Percentiles rank a stretch among this genome's conserved stretches.
These are phyloP conservation scores for Ictalurus furcatus DNA, from an alignment of 2,113 vertebrate genomes.

Conservation along the genomic window DNA sequence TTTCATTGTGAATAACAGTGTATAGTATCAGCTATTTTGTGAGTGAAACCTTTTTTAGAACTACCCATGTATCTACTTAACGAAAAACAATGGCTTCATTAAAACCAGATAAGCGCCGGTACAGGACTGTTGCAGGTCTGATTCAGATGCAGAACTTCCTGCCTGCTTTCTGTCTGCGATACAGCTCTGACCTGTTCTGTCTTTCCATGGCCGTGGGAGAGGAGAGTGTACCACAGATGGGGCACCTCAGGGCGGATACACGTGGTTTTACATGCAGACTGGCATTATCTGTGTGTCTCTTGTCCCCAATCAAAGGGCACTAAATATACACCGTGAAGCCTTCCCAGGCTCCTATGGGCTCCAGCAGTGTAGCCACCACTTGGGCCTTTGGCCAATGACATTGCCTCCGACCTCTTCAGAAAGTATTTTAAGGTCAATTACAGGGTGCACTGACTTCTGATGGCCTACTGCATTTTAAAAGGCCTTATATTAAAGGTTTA, in stretches of 20 bases:
- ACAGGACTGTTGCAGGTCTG: background rate
- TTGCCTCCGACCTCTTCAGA: conserved; percentile 76
- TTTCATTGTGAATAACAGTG: background rate
- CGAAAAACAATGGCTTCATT: conserved; percentile 3
- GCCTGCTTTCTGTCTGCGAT: background rate
- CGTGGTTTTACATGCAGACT: conserved; percentile 75
- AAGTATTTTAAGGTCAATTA: conserved; percentile 87
- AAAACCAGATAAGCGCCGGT: background rate
- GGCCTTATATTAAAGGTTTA: conserved; percentile 80
- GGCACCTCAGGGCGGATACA: conserved; percentile 64
- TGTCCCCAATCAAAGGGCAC: conserved; percentile 73
- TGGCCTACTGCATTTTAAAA: conserved; percentile 72
- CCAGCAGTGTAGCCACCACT: conserved; percentile 64
- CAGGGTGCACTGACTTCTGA: conserved; percentile 79
- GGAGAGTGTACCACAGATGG: conserved; percentile 33
- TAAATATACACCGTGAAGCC: conserved; percentile 77
- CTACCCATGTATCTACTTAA: background rate
- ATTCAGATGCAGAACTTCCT: background rate
- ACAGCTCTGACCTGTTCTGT: conserved; percentile 56
- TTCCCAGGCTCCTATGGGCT: conserved; percentile 75
- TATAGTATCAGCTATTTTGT: background rate
- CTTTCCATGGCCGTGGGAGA: conserved; percentile 63
- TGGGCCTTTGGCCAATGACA: conserved; percentile 77
- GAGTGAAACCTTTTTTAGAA: background rate
- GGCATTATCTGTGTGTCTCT: conserved; percentile 75